Conservation (phyloP, 2,888 invertebrate genomes). For the Tachina grossa region DNA sequence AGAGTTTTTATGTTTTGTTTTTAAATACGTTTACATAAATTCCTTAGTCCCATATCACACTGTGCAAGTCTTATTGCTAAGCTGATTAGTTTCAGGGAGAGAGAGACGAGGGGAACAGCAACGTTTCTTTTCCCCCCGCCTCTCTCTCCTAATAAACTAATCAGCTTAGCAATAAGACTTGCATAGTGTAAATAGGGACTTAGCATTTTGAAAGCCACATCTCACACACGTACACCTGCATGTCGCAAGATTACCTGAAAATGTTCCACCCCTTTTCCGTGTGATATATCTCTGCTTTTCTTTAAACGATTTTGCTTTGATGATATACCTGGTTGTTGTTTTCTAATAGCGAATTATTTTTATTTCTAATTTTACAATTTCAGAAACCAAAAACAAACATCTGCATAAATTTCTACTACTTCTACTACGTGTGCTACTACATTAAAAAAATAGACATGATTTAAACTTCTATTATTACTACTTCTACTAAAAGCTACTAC, state of each 20-base stretch:
- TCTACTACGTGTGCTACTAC: slow-evolving; percentile 72
- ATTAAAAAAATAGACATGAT: slow-evolving; percentile 63
- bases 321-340: slow-evolving; percentile 36
- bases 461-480: slow-evolving; percentile 54
- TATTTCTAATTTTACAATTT: slow-evolving; percentile 74
- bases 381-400: slow-evolving; percentile 74
- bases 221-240: slow-evolving; percentile 42
- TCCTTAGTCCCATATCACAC: too few relatives aligned
- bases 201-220: slow-evolving; percentile 31
- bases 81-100: too few relatives aligned
- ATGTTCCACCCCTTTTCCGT: background rate
- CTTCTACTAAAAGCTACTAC: slow-evolving; percentile 53
- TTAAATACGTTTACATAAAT: background rate
- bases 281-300: slow-evolving; percentile 1
- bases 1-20: background rate
- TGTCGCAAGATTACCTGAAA: background rate
- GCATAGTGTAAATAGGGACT: too few relatives aligned
- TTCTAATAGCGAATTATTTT: slow-evolving; percentile 67
- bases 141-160: too few relatives aligned
- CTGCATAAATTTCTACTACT: slow-evolving; percentile 73
- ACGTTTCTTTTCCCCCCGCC: too few relatives aligned
- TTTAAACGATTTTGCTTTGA: slow-evolving; percentile 23
- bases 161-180: too few relatives aligned
- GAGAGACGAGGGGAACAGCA: too few relatives aligned
- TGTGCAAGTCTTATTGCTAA: too few relatives aligned